phyloP scores from a whole-genome alignment of 2,888 invertebrate species.

The Euproctis similis region DNA sequence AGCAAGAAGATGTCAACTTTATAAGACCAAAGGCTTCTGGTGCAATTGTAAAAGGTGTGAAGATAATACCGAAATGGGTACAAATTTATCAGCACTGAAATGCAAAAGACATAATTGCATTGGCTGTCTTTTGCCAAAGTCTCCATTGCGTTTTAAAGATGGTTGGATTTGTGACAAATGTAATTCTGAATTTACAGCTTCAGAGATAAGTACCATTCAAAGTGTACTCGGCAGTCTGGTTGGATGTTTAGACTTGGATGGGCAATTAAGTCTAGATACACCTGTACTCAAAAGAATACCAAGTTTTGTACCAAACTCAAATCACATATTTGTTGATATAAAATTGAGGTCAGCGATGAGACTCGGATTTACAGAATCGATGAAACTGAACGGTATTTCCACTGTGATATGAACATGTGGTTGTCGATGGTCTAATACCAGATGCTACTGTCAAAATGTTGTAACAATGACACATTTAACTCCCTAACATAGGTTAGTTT shows the following conservation, averaged over 20 bases:
- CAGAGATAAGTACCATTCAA: slow-evolving; percentile 62
- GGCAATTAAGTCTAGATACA: slow-evolving; percentile 60
- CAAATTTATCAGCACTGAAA: slow-evolving; percentile 68
- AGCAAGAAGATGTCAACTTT: slow-evolving; percentile 76
- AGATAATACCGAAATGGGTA: slow-evolving; percentile 78
- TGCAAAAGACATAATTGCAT: slow-evolving; percentile 68
- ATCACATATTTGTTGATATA: slow-evolving; percentile 57
- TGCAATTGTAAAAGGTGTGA: slow-evolving; percentile 79
- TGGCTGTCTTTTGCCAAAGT: slow-evolving; percentile 71
- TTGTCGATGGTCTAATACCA: slow-evolving; percentile 7
- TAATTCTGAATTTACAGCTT: slow-evolving; percentile 35
- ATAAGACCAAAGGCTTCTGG: slow-evolving; percentile 78
- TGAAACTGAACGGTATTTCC: slow-evolving; percentile 46
- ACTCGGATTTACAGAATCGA: slow-evolving; percentile 41
- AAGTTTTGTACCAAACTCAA: slow-evolving; percentile 49
- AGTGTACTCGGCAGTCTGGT: slow-evolving; percentile 73
- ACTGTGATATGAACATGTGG: slow-evolving; percentile 3
- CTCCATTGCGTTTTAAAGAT: slow-evolving; percentile 57
- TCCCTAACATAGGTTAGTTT: not conserved
- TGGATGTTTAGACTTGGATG: slow-evolving; percentile 57
- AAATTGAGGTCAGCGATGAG: slow-evolving; percentile 45
- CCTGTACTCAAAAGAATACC: slow-evolving; percentile 43
- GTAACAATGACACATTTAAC: not conserved
- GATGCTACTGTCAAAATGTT: not conserved
- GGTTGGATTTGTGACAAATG: slow-evolving; percentile 78